Conservation (phyloP, 2,888 invertebrate genomes). For the Platypus cylindrus region DNA sequence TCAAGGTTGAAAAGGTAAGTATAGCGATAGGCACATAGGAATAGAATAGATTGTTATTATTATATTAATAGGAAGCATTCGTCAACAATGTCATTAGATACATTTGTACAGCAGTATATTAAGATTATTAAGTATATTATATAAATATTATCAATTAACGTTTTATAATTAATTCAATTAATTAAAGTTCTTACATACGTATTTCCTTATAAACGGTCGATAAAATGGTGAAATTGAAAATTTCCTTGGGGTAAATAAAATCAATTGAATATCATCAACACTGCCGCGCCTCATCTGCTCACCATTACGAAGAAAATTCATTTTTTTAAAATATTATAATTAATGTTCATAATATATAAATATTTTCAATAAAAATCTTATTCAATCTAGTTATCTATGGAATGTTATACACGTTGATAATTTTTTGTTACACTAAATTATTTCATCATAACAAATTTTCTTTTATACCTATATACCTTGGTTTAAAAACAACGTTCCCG, state of each 20-base stretch:
- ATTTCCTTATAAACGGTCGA: slow-evolving; percentile 2
- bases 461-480: slow-evolving; percentile 14
- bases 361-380: background rate
- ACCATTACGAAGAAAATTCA: too few species aligned
- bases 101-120: too few species aligned
- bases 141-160: background rate
- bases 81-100: too few species aligned
- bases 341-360: slow-evolving; percentile 1
- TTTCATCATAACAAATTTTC: slow-evolving; percentile 2
- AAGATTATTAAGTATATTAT: too few species aligned
- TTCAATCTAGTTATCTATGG: background rate
- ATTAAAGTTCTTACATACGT: slow-evolving; percentile 9
- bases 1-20: too few species aligned
- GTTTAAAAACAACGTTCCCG: slow-evolving; percentile 13
- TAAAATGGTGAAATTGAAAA: slow-evolving; percentile 14
- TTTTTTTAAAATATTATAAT: too few species aligned
- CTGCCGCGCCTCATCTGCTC: slow-evolving; percentile 13
- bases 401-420: background rate
- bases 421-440: too few species aligned
- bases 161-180: background rate
- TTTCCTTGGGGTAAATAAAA: slow-evolving; percentile 11
- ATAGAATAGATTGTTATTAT: too few species aligned
- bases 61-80: too few species aligned
- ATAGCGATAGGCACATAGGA: too few species aligned
- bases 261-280: slow-evolving; percentile 12